phyloP scores from a whole-genome alignment of 37 sponge, comb jelly and placozoan genomes.

The Diacarnus erythraeanus region DNA sequence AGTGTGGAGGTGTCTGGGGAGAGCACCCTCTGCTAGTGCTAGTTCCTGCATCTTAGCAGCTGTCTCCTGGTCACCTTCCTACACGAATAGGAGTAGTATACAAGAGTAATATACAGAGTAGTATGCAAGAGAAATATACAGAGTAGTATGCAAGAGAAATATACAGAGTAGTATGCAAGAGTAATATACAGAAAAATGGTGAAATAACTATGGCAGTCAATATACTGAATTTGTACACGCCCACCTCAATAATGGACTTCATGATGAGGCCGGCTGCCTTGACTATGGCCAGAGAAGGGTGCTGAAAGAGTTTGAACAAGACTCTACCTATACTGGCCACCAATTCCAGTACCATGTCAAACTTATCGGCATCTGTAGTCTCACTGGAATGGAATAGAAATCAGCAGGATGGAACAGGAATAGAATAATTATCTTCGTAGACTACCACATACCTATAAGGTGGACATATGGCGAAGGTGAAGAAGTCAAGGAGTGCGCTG shows the following conservation, averaged over 20 bases:
- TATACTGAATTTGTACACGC: background rate
- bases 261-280: slow-evolving; percentile 97
- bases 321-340: slow-evolving; percentile 86
- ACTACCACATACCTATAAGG: slow-evolving; percentile 83
- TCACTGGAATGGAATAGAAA: slow-evolving; percentile 66
- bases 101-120: too few species aligned
- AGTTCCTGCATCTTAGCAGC: slow-evolving; percentile 97
- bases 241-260: slow-evolving; percentile 96
- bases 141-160: too few species aligned
- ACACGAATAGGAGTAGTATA: background rate
- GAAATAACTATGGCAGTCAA: too few species aligned
- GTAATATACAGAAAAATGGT: too few species aligned
- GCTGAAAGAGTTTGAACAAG: slow-evolving; percentile 95
- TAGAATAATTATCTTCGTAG: background rate
- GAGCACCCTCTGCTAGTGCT: slow-evolving; percentile 96
- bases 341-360: slow-evolving; percentile 92
- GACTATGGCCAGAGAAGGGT: slow-evolving; percentile 94
- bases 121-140: too few species aligned
- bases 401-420: background rate
- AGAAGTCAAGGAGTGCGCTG: slow-evolving; percentile 95
- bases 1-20: slow-evolving; percentile 93
- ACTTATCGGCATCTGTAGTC: slow-evolving; percentile 88
- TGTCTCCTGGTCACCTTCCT: slow-evolving; percentile 87
- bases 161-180: too few species aligned
- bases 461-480: slow-evolving; percentile 98